Conservation (phyloP, 2,888 invertebrate genomes). For the Hololepta plana region DNA sequence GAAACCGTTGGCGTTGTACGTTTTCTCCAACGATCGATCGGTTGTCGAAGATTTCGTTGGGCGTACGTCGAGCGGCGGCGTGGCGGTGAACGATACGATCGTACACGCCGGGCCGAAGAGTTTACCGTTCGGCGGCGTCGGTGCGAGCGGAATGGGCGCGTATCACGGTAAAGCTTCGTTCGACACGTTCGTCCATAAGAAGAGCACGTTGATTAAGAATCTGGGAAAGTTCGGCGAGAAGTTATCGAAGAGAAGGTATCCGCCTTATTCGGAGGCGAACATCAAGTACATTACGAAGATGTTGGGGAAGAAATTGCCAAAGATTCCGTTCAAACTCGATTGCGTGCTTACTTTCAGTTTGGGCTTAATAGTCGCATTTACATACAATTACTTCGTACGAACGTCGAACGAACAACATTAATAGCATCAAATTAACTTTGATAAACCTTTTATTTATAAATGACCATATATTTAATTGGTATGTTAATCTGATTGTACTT, state of each 20-base stretch:
- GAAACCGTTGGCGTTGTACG: constrained; percentile 78
- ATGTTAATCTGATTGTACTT: too few relatives aligned
- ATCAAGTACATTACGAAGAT: too few relatives aligned
- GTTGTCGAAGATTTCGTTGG: constrained; percentile 35
- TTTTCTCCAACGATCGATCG: constrained; percentile 51
- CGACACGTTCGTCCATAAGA: constrained; percentile 87
- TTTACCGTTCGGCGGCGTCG: constrained; percentile 93
- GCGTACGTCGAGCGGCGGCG: constrained; percentile 62
- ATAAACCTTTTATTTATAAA: too few relatives aligned
- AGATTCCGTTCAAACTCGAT: too few relatives aligned
- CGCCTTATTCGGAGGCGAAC: constrained; percentile 66
- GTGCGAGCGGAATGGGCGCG: constrained; percentile 78
- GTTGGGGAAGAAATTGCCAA: too few relatives aligned
- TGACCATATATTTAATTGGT: too few relatives aligned
- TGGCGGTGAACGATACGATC: constrained; percentile 70
- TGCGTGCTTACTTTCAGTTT: too few relatives aligned
- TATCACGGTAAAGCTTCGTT: constrained; percentile 87
- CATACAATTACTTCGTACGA: too few relatives aligned
- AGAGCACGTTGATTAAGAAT: constrained; percentile 57
- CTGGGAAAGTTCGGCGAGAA: constrained; percentile 51
- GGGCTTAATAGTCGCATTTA: too few relatives aligned
- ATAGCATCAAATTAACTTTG: too few relatives aligned
- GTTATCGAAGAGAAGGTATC: constrained; percentile 52
- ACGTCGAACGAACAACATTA: too few relatives aligned
- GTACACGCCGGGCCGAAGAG: too few relatives aligned